A percentile compares a stretch with the other conserved stretches of the same genome.
These are phyloP conservation scores for Melanocharis versteri DNA, from an alignment of 2,113 vertebrate genomes.

Conservation along the genomic window DNA sequence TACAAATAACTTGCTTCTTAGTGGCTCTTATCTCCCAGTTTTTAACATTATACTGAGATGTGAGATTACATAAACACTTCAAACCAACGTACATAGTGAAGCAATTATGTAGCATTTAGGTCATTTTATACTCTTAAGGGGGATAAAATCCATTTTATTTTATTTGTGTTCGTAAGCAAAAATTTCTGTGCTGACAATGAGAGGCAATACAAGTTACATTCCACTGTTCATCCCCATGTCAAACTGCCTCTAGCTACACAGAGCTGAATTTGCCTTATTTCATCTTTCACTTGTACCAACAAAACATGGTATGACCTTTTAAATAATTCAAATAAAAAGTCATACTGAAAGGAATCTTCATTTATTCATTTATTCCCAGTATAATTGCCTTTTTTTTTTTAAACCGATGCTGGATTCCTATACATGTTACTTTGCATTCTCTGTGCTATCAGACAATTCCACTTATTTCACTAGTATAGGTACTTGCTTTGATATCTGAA, in stretches of 20 bases:
- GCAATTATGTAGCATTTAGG: not conserved
- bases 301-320: not conserved
- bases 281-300: not conserved
- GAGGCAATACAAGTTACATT: not conserved
- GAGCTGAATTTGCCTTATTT: not conserved
- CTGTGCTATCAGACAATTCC: not conserved
- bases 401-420: not conserved
- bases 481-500: not conserved
- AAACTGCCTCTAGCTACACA: not conserved
- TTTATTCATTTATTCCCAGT: not conserved
- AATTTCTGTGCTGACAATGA: not conserved
- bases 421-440: not conserved
- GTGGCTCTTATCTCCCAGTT: not conserved
- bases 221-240: not conserved
- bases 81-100: not conserved
- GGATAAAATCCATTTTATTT: not conserved
- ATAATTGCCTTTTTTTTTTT: not conserved
- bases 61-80: not conserved
- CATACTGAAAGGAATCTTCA: not conserved
- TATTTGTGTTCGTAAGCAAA: not conserved
- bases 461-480: not conserved
- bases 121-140: not conserved
- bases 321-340: not conserved
- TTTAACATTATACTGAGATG: not conserved
- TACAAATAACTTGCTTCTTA: not conserved